Evolutionary conservation across 2,888 invertebrate genomes (phyloP).

Genomic region (Unio delphinus): DNA sequence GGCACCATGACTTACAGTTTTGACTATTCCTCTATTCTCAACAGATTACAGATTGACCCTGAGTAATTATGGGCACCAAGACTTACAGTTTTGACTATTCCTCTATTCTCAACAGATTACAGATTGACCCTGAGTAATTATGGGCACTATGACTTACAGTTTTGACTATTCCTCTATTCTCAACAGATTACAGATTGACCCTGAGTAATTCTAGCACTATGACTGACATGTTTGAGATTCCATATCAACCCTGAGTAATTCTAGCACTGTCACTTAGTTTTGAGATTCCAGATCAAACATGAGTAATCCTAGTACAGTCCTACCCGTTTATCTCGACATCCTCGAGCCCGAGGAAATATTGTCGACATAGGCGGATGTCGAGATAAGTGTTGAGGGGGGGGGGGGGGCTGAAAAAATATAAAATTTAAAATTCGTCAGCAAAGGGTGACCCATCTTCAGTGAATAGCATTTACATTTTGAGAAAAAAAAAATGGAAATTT

Average conservation of each 20-base stretch:
- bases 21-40: not conserved
- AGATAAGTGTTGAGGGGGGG: too few species aligned
- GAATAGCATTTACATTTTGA: too few species aligned
- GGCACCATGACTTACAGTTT: conserved; percentile 9
- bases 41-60: not conserved
- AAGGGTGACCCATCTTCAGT: too few species aligned
- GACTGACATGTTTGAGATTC: conserved; percentile 12
- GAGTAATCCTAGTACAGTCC: too few species aligned
- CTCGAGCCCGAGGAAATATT: too few species aligned
- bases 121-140: conserved; percentile 47
- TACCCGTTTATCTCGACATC: too few species aligned
- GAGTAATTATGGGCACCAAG: not conserved
- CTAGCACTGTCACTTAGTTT: conserved; percentile 54
- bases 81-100: conserved; percentile 51
- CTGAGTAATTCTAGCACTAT: not conserved
- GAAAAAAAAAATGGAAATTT: too few species aligned
- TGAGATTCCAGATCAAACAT: too few species aligned
- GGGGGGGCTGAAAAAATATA: too few species aligned
- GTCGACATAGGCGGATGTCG: too few species aligned
- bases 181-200: too few species aligned
- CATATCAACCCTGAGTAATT: conserved; percentile 27
- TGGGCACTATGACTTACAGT: conserved; percentile 59
- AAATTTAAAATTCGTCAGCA: too few species aligned
- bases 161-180: not conserved
- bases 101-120: conserved; percentile 49